Evolutionary conservation across 2,797 vertebrate species (phyloP).

Genomic region (Passerculus sandwichensis): DNA sequence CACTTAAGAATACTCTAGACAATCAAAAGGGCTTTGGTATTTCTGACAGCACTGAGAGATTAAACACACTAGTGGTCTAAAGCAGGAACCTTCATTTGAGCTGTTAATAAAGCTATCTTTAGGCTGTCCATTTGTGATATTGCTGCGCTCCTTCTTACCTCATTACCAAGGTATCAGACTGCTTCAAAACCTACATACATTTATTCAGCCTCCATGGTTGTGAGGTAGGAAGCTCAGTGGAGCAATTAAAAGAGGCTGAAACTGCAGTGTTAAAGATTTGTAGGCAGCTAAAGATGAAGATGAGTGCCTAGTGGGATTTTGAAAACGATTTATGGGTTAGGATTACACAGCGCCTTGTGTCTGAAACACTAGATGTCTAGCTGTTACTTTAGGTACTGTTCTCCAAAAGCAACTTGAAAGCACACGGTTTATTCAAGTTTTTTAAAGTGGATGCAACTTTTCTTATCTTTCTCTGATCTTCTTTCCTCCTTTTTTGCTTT

Average conservation of each 20-base stretch:
- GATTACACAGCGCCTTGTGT: not conserved
- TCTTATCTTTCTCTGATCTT: not conserved
- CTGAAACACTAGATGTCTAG: not conserved
- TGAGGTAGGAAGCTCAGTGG: not conserved
- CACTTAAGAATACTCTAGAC: not conserved
- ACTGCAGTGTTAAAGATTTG: not conserved
- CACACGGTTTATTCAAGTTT: not conserved
- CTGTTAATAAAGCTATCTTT: slow-evolving; percentile 1
- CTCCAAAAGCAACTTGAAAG: not conserved
- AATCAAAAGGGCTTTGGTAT: slow-evolving; percentile 10
- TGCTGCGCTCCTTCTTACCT: not conserved
- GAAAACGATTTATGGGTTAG: not conserved
- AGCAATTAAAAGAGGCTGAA: slow-evolving; percentile 36
- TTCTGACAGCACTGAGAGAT: not conserved
- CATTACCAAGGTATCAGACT: slow-evolving; percentile 37
- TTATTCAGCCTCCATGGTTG: not conserved
- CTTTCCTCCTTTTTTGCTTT: not conserved
- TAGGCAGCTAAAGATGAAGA: slow-evolving; percentile 21
- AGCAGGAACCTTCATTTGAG: not conserved
- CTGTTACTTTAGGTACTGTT: not conserved
- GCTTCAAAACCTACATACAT: slow-evolving; percentile 31
- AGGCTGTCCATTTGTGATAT: slow-evolving; percentile 10
- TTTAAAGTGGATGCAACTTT: not conserved
- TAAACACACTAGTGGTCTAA: slow-evolving; percentile 1
- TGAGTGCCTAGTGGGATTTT: not conserved